Evolutionary conservation across 2,113 vertebrate genomes (phyloP).

Genomic region (Condylura cristata): DNA sequence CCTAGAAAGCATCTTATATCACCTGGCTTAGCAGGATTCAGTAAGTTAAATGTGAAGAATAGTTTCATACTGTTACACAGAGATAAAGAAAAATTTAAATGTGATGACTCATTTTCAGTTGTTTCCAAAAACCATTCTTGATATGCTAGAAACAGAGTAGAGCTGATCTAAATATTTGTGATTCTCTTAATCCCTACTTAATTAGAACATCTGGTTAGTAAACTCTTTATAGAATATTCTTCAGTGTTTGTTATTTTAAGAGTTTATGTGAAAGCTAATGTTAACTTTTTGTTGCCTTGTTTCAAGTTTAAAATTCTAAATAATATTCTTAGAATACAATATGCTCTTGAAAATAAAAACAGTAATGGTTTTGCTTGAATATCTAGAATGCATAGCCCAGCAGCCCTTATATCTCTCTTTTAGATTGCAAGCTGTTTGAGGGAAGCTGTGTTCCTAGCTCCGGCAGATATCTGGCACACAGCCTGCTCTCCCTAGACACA

Average conservation of each 20-base stretch:
- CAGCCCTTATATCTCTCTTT: background rate
- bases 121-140: background rate
- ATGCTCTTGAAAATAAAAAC: slow-evolving; percentile 43
- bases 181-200: background rate
- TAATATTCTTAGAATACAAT: background rate
- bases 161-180: background rate
- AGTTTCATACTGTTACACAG: background rate
- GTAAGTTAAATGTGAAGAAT: background rate
- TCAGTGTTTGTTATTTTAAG: background rate
- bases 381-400: background rate
- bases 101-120: background rate
- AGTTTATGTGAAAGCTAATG: background rate
- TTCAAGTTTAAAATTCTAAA: slow-evolving; percentile 11
- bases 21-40: background rate
- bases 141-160: background rate
- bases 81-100: background rate
- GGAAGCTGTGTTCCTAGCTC: background rate
- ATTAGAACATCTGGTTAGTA: background rate
- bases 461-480: background rate
- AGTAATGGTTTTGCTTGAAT: background rate
- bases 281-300: background rate
- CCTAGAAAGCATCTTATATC: background rate
- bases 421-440: background rate
- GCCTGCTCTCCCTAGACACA: background rate
- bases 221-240: background rate